These are phyloP conservation scores for Drosophila bocqueti DNA, from an alignment of 1,140 invertebrate genomes.

Conservation along the genomic window DNA sequence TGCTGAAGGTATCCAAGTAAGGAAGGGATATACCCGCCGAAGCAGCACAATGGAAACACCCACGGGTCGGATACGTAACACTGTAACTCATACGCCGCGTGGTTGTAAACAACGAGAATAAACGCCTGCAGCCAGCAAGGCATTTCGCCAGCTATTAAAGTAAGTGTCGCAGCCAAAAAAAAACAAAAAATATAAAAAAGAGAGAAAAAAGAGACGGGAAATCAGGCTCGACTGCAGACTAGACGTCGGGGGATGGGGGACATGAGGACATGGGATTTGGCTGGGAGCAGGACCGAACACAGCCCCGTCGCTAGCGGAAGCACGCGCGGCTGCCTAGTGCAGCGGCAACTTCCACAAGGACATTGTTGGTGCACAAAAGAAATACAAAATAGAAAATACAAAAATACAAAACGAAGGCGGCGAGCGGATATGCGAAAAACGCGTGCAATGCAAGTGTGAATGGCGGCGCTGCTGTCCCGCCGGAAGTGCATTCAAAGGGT, in stretches of 20 bases:
- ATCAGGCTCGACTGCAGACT: slow-evolving; percentile 47
- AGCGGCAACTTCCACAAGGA: slow-evolving; percentile 37
- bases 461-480: slow-evolving; percentile 54
- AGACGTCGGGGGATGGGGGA: slow-evolving; percentile 23
- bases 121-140: slow-evolving; percentile 46
- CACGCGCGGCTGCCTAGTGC: slow-evolving; percentile 54
- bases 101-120: slow-evolving; percentile 46
- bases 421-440: slow-evolving; percentile 76
- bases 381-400: slow-evolving; percentile 42
- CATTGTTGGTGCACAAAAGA: slow-evolving; percentile 69
- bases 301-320: slow-evolving; percentile 42
- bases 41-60: slow-evolving; percentile 38
- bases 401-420: slow-evolving; percentile 48
- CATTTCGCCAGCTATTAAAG: slow-evolving; percentile 71
- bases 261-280: slow-evolving; percentile 6
- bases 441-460: slow-evolving; percentile 73
- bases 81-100: slow-evolving; percentile 54
- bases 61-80: slow-evolving; percentile 51
- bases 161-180: slow-evolving; percentile 65
- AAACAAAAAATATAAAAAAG: slow-evolving; percentile 1
- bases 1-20: slow-evolving; percentile 74
- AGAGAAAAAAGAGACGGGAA: slow-evolving; percentile 20
- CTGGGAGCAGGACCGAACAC: slow-evolving; percentile 21
- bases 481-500: slow-evolving; percentile 80
- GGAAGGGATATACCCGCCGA: background rate